Evolutionary conservation across 2,797 vertebrate species (phyloP), one percentile per base, ranked within the genome.

Genomic region (Urocyon cinereoargenteus): DNA sequence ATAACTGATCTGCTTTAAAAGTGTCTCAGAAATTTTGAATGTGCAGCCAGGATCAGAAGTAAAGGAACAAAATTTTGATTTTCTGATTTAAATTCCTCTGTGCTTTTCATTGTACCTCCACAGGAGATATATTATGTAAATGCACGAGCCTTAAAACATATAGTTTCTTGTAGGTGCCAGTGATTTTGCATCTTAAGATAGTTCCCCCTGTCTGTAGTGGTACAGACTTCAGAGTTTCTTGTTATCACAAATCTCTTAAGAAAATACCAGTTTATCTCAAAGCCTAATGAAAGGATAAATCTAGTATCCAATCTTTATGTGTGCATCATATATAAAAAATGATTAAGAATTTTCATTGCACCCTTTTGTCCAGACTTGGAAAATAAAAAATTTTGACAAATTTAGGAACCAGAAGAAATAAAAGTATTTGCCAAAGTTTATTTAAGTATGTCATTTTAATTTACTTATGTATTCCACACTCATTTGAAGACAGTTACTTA

Each of bases 381-480:
- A 94, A 86, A 86, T 59, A 3, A 66, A 59, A 91, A 86, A 61
- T 51, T 66, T 82, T 95, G 68, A 72, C 68, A 89, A 77, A 89
- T 18, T 84, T 78, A 66, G 9, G 7, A 91, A 14, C 57, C 51
- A 77, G 64, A 85, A 93, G 28, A 93, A 90, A 73, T 88, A 9
- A 95, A 90, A 40, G 1, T 57, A 49, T 36, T 81, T 96, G 7
- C 3, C 12, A 59, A 85, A 18, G 45, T 64, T 61, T 82, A 70
- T 40, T 87, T 83, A 92, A 92, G 83, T 66, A 55, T 49, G 2
- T 83, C 86, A 12, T 7, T 91, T 96, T 90, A 94, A 90, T 78
- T 75, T 34, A 45, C 9, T 21, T 70, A 28, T 82, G 2, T 64
- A 83, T 72, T 94, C 6, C 10, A 36, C 16, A 59, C 8, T 70